Percentiles rank a stretch among this genome's conserved stretches.
phyloP scores from a whole-genome alignment of 2,797 vertebrate genomes.

The Protonibea diacanthus region DNA sequence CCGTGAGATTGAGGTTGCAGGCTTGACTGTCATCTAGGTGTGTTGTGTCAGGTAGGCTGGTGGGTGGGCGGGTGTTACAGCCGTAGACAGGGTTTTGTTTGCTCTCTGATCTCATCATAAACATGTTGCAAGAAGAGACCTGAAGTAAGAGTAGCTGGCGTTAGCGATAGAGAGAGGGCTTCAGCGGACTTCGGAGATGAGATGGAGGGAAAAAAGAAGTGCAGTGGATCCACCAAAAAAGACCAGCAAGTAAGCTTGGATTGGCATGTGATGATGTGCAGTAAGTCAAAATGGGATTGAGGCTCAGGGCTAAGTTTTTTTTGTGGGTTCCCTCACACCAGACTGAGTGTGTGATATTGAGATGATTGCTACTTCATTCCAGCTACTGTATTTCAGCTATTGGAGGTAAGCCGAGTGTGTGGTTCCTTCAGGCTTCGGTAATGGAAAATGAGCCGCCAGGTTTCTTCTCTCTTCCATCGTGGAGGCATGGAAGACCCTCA shows the following conservation, averaged over 20 bases:
- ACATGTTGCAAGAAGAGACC: conserved; percentile 56
- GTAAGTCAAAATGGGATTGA: conserved; percentile 48
- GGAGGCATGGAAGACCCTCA: conserved; percentile 62
- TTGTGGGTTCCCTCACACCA: conserved; percentile 61
- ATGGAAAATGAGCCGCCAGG: conserved; percentile 75
- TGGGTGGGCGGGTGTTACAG: neutral
- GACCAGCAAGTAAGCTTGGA: conserved; percentile 33
- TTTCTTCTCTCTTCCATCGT: conserved; percentile 59
- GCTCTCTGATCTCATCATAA: conserved; percentile 54
- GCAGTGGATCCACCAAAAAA: neutral
- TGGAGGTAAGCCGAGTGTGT: conserved; percentile 64
- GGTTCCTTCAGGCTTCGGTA: conserved; percentile 70
- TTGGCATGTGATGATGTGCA: conserved; percentile 64
- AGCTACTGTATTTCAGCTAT: conserved; percentile 72
- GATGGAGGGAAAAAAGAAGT: conserved; percentile 18
- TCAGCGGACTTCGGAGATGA: conserved; percentile 14
- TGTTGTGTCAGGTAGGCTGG: conserved; percentile 39
- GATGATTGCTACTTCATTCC: conserved; percentile 67
- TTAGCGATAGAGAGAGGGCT: neutral
- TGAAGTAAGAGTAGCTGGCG: conserved; percentile 6
- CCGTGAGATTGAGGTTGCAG: neutral
- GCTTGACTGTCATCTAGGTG: conserved; percentile 15
- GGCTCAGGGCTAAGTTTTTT: conserved; percentile 32
- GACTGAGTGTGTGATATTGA: conserved; percentile 41
- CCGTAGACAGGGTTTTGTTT: conserved; percentile 41